Evolutionary conservation across 2,888 invertebrate species (phyloP).

Genomic region (Caenorhabditis panamensis): DNA sequence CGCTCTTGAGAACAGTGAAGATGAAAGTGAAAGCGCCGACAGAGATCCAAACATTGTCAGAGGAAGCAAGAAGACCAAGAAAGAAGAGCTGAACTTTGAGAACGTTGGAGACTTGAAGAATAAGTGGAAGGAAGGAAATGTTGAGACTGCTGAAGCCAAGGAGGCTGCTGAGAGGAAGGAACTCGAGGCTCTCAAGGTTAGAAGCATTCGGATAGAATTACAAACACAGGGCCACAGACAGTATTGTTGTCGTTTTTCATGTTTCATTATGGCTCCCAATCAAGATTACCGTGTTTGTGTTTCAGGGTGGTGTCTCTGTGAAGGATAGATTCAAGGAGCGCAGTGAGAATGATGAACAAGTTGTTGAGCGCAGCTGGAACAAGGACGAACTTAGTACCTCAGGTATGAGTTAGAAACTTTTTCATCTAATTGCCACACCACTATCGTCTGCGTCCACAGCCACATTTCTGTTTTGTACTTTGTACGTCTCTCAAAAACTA

Average conservation of each 20-base stretch:
- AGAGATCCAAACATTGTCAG: conserved; percentile 73
- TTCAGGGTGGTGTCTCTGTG: conserved; percentile 74
- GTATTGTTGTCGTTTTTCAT: too few species aligned
- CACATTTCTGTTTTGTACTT: conserved; percentile 23
- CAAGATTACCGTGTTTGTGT: too few species aligned
- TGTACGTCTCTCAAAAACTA: neutral
- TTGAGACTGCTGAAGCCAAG: conserved; percentile 77
- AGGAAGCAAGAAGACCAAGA: conserved; percentile 65
- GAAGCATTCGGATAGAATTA: too few species aligned
- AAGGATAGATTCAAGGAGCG: conserved; percentile 80
- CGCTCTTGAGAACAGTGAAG: conserved; percentile 67
- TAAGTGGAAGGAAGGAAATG: conserved; percentile 81
- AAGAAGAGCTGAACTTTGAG: conserved; percentile 72
- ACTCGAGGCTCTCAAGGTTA: conserved; percentile 79
- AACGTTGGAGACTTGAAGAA: conserved; percentile 80
- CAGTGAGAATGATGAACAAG: conserved; percentile 62
- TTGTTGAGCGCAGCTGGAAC: conserved; percentile 75
- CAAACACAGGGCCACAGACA: too few species aligned
- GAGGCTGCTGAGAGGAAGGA: conserved; percentile 76
- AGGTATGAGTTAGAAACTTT: conserved; percentile 56
- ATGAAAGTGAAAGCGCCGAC: conserved; percentile 69
- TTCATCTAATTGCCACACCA: conserved; percentile 1
- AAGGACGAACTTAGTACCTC: conserved; percentile 77
- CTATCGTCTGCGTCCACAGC: conserved; percentile 39
- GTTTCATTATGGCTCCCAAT: too few species aligned